Percentiles rank a stretch among this genome's conserved stretches.
These are phyloP conservation scores for Mesoligia furuncula DNA, from an alignment of 2,888 invertebrate species.

Conservation along the genomic window DNA sequence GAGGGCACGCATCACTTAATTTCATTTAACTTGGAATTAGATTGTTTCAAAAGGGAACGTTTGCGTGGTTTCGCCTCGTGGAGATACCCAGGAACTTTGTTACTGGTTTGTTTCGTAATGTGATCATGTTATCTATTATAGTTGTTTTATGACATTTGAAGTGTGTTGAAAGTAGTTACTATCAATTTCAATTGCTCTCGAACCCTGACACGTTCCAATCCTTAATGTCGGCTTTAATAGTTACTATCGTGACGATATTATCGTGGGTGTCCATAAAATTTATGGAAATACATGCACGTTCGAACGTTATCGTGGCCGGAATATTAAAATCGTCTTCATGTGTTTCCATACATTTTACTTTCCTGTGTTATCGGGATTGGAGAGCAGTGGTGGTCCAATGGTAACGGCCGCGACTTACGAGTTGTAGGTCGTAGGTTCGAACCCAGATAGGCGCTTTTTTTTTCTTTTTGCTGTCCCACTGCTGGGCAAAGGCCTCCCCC, in stretches of 20 bases:
- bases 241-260: not conserved
- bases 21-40: conserved; percentile 67
- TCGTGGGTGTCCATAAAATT: not conserved
- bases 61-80: conserved; percentile 2
- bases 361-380: not conserved
- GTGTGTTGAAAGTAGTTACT: not conserved
- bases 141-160: not conserved
- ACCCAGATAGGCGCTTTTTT: too few relatives aligned
- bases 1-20: conserved; percentile 57
- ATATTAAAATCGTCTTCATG: not conserved
- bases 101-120: conserved; percentile 19
- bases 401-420: too few relatives aligned
- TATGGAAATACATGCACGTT: not conserved
- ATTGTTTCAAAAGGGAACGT: conserved; percentile 57
- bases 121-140: conserved; percentile 1
- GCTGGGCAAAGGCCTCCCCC: too few relatives aligned
- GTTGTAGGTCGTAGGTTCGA: too few relatives aligned
- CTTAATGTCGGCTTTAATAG: not conserved
- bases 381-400: too few relatives aligned
- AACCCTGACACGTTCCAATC: not conserved
- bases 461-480: too few relatives aligned
- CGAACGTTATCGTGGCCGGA: not conserved
- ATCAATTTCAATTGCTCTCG: not conserved
- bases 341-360: not conserved
- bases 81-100: conserved; percentile 30